Conservation (phyloP, 2,113 vertebrate species). For the Takifugu flavidus region DNA sequence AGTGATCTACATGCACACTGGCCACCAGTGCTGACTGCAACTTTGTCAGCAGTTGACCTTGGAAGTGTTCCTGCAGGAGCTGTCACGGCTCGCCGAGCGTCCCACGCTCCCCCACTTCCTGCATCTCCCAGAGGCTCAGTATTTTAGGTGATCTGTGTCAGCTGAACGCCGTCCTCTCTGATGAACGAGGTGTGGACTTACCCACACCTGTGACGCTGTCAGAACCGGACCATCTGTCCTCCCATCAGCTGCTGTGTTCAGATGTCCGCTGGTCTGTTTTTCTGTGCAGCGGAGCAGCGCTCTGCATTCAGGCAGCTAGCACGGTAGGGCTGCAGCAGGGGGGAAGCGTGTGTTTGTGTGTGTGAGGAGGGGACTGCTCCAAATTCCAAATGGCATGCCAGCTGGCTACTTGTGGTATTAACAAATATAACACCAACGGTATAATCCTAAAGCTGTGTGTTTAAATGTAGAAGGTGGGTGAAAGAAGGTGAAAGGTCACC, state of each 20-base stretch:
- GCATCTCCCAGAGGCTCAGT: not conserved
- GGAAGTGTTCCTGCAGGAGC: slow-evolving; percentile 6
- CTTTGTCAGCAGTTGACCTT: slow-evolving; percentile 43
- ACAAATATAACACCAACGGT: slow-evolving; percentile 3
- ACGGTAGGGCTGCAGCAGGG: slow-evolving; percentile 11
- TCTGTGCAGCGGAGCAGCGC: slow-evolving; percentile 9
- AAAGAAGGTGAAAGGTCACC: not conserved
- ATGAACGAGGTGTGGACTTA: slow-evolving; percentile 34
- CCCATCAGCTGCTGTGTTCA: not conserved
- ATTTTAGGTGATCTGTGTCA: slow-evolving; percentile 16
- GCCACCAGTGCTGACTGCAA: slow-evolving; percentile 12
- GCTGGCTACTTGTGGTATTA: slow-evolving; percentile 28
- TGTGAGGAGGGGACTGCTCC: slow-evolving; percentile 17
- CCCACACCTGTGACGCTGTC: slow-evolving; percentile 30
- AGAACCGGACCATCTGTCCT: slow-evolving; percentile 12
- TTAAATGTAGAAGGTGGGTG: slow-evolving; percentile 2
- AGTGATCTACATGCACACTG: not conserved
- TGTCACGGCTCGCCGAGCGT: not conserved
- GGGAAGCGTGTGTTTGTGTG: not conserved
- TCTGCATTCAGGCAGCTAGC: slow-evolving; percentile 25
- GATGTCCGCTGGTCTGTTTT: slow-evolving; percentile 11
- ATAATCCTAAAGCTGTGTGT: slow-evolving; percentile 9
- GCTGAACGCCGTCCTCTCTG: not conserved
- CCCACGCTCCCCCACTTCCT: not conserved
- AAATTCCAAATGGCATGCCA: slow-evolving; percentile 27